Conservation (phyloP, 2,888 invertebrate species). For the Agriopis aurantiaria region DNA sequence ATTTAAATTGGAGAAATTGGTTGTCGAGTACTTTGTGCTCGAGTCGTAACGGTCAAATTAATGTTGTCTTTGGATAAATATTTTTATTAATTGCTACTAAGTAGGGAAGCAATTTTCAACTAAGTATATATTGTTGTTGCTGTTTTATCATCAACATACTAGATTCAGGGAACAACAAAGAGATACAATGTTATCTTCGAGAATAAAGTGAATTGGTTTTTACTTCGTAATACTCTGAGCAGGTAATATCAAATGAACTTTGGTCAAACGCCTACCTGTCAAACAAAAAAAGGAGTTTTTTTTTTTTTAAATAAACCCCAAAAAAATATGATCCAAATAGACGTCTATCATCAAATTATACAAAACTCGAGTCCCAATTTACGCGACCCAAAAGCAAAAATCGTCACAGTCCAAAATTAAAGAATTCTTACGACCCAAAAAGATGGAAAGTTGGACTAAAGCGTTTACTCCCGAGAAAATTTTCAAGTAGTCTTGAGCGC, state of each 20-base stretch:
- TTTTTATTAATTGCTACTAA: not conserved
- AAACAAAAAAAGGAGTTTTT: too few relatives aligned
- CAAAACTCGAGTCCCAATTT: not conserved
- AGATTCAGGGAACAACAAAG: too few relatives aligned
- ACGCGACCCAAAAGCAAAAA: slow-evolving; percentile 12
- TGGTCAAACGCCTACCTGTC: too few relatives aligned
- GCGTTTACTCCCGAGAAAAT: slow-evolving; percentile 79
- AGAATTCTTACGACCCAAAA: slow-evolving; percentile 54
- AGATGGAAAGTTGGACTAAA: slow-evolving; percentile 61
- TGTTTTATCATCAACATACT: not conserved
- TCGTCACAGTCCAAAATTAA: slow-evolving; percentile 49
- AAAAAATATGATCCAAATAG: not conserved
- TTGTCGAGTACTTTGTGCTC: slow-evolving; percentile 67
- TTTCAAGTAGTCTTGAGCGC: slow-evolving; percentile 85
- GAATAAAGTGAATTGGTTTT: too few relatives aligned
- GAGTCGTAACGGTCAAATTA: slow-evolving; percentile 67
- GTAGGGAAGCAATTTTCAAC: not conserved
- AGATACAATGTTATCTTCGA: too few relatives aligned
- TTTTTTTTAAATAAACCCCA: too few relatives aligned
- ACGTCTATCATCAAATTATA: not conserved
- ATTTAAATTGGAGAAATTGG: slow-evolving; percentile 85
- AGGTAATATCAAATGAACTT: too few relatives aligned
- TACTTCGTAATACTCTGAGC: too few relatives aligned
- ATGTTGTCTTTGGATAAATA: slow-evolving; percentile 9
- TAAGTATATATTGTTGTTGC: not conserved